These are phyloP conservation scores for Pachliopta kotzebuea DNA, from an alignment of 2,888 invertebrate species.

Conservation along the genomic window DNA sequence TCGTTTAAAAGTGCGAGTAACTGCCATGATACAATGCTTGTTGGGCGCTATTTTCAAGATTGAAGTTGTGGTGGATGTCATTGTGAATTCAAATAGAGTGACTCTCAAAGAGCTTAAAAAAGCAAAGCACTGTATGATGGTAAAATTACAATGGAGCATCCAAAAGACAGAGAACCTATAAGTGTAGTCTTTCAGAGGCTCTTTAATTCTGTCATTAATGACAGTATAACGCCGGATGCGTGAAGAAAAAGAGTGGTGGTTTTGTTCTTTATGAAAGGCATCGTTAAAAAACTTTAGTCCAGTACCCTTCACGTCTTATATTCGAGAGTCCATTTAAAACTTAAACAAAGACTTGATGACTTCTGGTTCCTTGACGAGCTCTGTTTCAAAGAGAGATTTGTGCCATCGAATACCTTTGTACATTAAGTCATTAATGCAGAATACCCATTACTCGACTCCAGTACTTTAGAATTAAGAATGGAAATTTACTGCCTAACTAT, in stretches of 20 bases:
- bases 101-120: constrained; percentile 16
- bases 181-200: constrained; percentile 18
- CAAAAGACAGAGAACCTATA: constrained; percentile 8
- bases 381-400: neutral
- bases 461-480: neutral
- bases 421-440: neutral
- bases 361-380: neutral
- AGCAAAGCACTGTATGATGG: constrained; percentile 7
- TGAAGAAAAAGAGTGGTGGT: constrained; percentile 18
- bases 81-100: constrained; percentile 9
- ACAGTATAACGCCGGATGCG: constrained; percentile 15
- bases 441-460: neutral
- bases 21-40: neutral
- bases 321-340: constrained; percentile 19
- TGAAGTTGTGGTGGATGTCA: constrained; percentile 1
- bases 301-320: constrained; percentile 16
- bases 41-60: neutral
- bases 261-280: constrained; percentile 15
- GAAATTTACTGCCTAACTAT: no score
- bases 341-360: constrained; percentile 5
- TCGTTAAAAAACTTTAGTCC: constrained; percentile 17
- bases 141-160: constrained; percentile 8
- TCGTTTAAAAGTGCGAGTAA: neutral
- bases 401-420: neutral
- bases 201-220: constrained; percentile 22